Base-by-base conservation (phyloP, 2,888 invertebrate species). In the Onchidella celtica region DNA sequence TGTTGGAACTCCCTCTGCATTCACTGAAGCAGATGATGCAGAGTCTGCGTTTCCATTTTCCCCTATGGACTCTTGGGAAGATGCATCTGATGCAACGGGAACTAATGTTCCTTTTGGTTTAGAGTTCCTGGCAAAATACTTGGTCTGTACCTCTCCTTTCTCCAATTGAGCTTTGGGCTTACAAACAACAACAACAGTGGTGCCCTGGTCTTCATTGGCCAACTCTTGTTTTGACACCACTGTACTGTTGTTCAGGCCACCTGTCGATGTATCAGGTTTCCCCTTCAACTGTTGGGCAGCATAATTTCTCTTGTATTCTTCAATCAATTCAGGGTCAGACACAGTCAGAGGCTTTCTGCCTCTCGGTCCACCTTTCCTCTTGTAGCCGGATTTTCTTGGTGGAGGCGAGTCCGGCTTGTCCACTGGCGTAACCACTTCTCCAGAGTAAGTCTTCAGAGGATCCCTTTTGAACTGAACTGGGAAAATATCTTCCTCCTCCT, bases 101-200 rank as follows among this genome's bases (percentile, higher is more conserved):
- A 36, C 59, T 68, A 78, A 84, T 84, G 55, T 87, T 82, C 73
- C 86, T 87, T 77, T 83, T 65, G 14, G 77, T 57, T 82, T 83
- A 27, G 82, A 79, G 38, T 82, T 84, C 34, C 66, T 79, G 29
- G 73, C 55, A 59, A 87, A 87, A 77, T 88, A 87, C 82, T 88
- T 88, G 63, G 87, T 81, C 66, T 87, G 88, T 63, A 87, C 86
- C 77, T 88, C 85, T 61, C 86, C 84, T 73, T 87, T 87, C 17
- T 86, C 83, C 36, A 86, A 86, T 32, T 85, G 86, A 47, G 85
- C 86, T 85, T 89, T 90, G 21, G 89, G 89, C 57, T 89, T 89
- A 76, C 90, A 90, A n/a, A 90, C 88, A 63, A 90, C 90, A 66
- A 90, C 89, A 27, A 90, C 81, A 32, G 89, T 90, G 55, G 90